Percentiles rank a stretch among this genome's conserved stretches.
Conservation (phyloP, 2,797 vertebrate genomes). For the Allobates femoralis region DNA sequence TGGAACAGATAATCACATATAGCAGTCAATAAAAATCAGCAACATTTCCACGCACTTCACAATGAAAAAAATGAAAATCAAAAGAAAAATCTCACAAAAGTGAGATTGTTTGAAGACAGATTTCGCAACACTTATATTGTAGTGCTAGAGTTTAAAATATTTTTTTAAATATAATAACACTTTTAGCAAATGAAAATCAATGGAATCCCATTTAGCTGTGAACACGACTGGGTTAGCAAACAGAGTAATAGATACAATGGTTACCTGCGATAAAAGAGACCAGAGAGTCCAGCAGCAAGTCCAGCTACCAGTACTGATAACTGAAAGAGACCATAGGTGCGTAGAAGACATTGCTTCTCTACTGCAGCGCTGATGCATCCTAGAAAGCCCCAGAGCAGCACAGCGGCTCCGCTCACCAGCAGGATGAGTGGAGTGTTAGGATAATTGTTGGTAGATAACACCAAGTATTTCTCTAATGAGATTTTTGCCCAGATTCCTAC, state of each 20-base stretch:
- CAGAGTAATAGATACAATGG: background rate
- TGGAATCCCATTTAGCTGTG: background rate
- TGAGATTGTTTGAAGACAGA: background rate
- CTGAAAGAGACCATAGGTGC: conserved; percentile 85
- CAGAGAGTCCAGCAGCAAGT: conserved; percentile 82
- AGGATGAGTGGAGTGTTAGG: conserved; percentile 84
- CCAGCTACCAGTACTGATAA: conserved; percentile 78
- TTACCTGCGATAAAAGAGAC: conserved; percentile 81
- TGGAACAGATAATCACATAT: background rate
- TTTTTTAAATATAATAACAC: background rate
- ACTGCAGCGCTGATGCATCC: conserved; percentile 88
- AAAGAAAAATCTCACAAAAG: background rate
- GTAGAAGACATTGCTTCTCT: conserved; percentile 82
- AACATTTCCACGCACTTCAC: background rate
- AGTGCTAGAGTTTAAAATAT: background rate
- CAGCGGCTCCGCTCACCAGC: conserved; percentile 78
- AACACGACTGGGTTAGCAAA: background rate
- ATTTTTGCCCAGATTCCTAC: conserved; percentile 87
- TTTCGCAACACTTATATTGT: background rate
- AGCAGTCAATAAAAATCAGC: background rate
- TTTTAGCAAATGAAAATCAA: background rate
- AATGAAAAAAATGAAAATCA: background rate
- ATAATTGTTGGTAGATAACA: conserved; percentile 80
- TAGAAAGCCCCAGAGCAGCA: conserved; percentile 88
- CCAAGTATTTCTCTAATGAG: conserved; percentile 83